Evolutionary conservation across 2,113 vertebrate genomes (phyloP).

Genomic region (Mixornis gularis): DNA sequence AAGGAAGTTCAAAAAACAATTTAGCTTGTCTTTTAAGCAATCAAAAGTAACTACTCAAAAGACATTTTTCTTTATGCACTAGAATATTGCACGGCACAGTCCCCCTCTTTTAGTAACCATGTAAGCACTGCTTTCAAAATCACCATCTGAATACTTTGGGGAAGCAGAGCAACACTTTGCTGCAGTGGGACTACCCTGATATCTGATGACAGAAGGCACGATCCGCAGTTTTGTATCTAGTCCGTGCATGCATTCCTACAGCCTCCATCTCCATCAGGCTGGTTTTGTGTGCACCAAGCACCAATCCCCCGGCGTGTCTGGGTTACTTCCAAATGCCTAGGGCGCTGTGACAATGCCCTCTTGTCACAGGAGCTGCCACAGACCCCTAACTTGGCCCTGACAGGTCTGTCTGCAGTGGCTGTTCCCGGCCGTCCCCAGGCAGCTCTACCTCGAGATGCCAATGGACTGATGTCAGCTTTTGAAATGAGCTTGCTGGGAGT

Average conservation of each 20-base stretch:
- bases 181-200: background rate
- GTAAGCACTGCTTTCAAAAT: background rate
- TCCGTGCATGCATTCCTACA: background rate
- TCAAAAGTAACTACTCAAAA: background rate
- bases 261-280: background rate
- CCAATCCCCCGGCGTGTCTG: background rate
- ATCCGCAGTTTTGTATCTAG: background rate
- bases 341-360: constrained; percentile 28
- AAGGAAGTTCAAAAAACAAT: background rate
- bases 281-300: background rate
- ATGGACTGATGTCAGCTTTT: constrained; percentile 90
- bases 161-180: background rate
- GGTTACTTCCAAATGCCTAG: background rate
- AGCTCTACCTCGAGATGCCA: constrained; percentile 80
- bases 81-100: background rate
- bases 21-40: background rate
- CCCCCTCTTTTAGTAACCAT: background rate
- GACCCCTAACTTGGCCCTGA: background rate
- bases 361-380: constrained; percentile 50
- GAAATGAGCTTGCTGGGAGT: constrained; percentile 83
- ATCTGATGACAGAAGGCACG: accelerated
- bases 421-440: constrained; percentile 53
- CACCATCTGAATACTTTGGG: background rate
- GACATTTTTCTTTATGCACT: background rate
- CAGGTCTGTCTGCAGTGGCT: constrained; percentile 31